Evolutionary conservation across 2,797 vertebrate genomes (phyloP).

Genomic region (Oreochromis mossambicus): DNA sequence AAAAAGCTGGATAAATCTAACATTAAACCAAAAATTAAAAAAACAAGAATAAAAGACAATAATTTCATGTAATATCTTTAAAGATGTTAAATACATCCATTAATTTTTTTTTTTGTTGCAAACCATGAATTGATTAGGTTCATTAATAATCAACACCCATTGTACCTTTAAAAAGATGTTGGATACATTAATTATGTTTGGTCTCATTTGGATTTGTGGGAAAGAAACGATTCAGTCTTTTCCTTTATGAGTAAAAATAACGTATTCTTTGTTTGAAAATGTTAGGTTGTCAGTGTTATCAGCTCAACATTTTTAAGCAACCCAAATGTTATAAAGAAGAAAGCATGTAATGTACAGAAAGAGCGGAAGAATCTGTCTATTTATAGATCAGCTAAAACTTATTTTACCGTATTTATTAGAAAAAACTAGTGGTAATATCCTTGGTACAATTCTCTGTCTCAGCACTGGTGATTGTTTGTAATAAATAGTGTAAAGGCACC

Average conservation of each 20-base stretch:
- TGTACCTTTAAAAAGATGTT: background rate
- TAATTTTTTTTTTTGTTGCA: background rate
- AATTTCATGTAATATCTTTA: too few species aligned
- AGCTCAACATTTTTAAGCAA: background rate
- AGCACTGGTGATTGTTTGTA: background rate
- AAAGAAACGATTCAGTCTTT: background rate
- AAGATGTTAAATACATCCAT: background rate
- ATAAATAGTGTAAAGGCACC: background rate
- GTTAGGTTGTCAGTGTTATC: background rate
- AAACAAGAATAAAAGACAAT: too few species aligned
- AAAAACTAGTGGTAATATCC: background rate
- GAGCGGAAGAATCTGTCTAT: rapidly evolving
- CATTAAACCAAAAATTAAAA: background rate
- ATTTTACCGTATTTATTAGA: background rate
- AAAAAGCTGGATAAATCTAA: background rate
- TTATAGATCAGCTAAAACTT: background rate
- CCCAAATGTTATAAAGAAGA: background rate
- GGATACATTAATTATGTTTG: background rate
- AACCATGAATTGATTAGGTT: background rate
- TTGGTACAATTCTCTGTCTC: background rate
- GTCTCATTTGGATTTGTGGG: background rate
- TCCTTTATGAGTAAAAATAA: background rate
- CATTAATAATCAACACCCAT: background rate
- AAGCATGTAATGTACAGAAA: background rate
- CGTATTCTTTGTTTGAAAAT: background rate